A percentile compares a stretch with the other conserved stretches of the same genome.
Conservation (phyloP, 2,797 vertebrate genomes). For the Pagetopsis macropterus region DNA sequence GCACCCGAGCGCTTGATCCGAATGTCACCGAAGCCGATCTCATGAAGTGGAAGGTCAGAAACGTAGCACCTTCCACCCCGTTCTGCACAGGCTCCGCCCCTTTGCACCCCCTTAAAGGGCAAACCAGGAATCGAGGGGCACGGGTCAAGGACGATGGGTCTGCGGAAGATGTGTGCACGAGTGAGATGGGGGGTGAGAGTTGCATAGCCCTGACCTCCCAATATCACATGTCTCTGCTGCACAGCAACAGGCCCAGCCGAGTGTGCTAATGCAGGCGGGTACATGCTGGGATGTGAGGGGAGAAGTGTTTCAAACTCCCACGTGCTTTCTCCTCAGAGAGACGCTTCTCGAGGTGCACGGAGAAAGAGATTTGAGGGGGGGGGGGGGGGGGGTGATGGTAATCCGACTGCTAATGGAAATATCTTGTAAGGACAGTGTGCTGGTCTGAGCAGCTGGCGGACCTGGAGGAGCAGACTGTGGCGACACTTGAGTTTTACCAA, state of each 20-base stretch:
- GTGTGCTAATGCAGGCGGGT: conserved; percentile 74
- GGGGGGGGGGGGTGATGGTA: conserved; percentile 44
- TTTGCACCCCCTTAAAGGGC: conserved; percentile 34
- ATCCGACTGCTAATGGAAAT: conserved; percentile 82
- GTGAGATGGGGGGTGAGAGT: not conserved
- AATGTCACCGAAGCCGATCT: conserved; percentile 86
- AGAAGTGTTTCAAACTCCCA: conserved; percentile 66
- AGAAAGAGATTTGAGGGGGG: conserved; percentile 27
- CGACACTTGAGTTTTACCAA: conserved; percentile 49
- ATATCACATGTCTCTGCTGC: conserved; percentile 70
- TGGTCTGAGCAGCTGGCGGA: conserved; percentile 48
- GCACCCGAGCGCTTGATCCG: conserved; percentile 77
- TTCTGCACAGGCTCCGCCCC: conserved; percentile 32
- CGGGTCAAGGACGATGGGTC: conserved; percentile 33
- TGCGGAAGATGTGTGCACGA: conserved; percentile 11
- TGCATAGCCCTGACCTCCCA: conserved; percentile 55
- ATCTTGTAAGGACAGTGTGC: conserved; percentile 72
- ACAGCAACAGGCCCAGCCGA: conserved; percentile 72
- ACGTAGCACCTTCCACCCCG: conserved; percentile 80
- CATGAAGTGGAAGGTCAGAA: conserved; percentile 85
- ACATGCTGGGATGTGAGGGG: conserved; percentile 68
- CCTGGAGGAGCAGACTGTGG: conserved; percentile 35
- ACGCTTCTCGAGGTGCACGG: conserved; percentile 50
- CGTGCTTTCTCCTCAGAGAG: conserved; percentile 58
- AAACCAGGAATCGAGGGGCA: conserved; percentile 25